Base-by-base conservation (phyloP, 2,797 vertebrate species). In the Brachyalestes nurse region DNA sequence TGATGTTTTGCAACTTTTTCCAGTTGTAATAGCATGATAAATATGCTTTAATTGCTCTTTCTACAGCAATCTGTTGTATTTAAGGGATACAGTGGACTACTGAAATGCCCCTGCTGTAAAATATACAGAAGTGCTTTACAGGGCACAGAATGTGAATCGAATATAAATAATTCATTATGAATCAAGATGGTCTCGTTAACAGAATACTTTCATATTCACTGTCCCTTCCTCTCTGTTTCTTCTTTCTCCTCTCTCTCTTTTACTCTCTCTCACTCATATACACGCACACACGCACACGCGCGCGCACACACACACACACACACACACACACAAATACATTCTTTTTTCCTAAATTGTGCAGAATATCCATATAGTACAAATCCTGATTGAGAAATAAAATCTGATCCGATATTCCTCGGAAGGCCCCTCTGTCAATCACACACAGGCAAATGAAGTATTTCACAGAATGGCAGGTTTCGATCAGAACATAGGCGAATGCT, bases 401-500 rank as follows among this genome's bases (percentile, higher is more conserved):
- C 42, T 25, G 57, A 61, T 69, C 16, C 7, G 2, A 61, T 82
- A 2, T 61, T 55, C 60, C 70, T 55, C 61, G 4, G 62, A 67
- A 8, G 40, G 25, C 34, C 38, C 42, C 25, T 45, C 69, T 78
- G 14, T 6, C 70, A 53, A 73, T 34, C 62, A 60, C 42, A 78
- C 16, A 5, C 58, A n/a, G 53, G 40, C 38, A 74, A 74, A 82
- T 83, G 72, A 76, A 72, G 17, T 51, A 61, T 61, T 62, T 47
- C 72, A 55, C 4, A 19, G 64, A 75, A 72, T 77, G 42, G 75
- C 61, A 47, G 77, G 72, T 75, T 84, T 25, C 17, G 57, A 72
- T 82, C 55, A 53, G 67, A 58, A 84, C 81, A 57, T 84, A 49
- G 74, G 79, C 84, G 83, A 86, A 87, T 85, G 87, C 81, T 84